These are phyloP conservation scores for Dasyprocta punctata DNA, from an alignment of 2,113 vertebrate genomes.

Conservation along the genomic window DNA sequence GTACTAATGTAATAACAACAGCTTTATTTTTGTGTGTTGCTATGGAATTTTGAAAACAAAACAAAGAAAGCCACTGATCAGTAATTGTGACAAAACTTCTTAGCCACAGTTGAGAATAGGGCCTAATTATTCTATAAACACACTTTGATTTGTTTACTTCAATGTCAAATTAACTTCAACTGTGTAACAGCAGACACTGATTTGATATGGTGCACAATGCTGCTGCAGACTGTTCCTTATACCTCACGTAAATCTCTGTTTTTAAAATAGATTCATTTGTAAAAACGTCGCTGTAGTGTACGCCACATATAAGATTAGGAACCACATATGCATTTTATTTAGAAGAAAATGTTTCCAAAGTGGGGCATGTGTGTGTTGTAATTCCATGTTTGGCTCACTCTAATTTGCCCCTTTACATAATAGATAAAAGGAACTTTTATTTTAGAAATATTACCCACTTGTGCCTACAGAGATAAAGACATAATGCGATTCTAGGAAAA, in stretches of 20 bases:
- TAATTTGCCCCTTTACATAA: slow-evolving; percentile 72
- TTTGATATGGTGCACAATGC: slow-evolving; percentile 80
- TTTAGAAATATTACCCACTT: slow-evolving; percentile 75
- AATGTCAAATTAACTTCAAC: slow-evolving; percentile 90
- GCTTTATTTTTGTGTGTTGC: slow-evolving; percentile 86
- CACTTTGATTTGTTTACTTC: slow-evolving; percentile 90
- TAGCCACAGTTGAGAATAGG: slow-evolving; percentile 84
- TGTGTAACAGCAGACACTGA: slow-evolving; percentile 85
- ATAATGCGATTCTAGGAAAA: background rate
- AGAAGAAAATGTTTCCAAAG: slow-evolving; percentile 83
- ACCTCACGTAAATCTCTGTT: slow-evolving; percentile 78
- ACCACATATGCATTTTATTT: slow-evolving; percentile 84
- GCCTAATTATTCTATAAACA: slow-evolving; percentile 91
- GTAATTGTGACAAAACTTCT: slow-evolving; percentile 86
- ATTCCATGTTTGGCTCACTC: slow-evolving; percentile 61
- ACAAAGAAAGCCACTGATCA: slow-evolving; percentile 84
- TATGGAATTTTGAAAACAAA: slow-evolving; percentile 86
- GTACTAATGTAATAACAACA: slow-evolving; percentile 72
- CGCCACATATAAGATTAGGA: slow-evolving; percentile 77
- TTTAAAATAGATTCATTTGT: slow-evolving; percentile 78
- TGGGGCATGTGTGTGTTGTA: slow-evolving; percentile 49
- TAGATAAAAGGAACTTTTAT: slow-evolving; percentile 69
- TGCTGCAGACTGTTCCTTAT: slow-evolving; percentile 72
- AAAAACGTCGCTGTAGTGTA: slow-evolving; percentile 68
- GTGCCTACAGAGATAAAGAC: slow-evolving; percentile 25